Evolutionary conservation across 2,797 vertebrate genomes (phyloP).

Genomic region (Liasis olivaceus): DNA sequence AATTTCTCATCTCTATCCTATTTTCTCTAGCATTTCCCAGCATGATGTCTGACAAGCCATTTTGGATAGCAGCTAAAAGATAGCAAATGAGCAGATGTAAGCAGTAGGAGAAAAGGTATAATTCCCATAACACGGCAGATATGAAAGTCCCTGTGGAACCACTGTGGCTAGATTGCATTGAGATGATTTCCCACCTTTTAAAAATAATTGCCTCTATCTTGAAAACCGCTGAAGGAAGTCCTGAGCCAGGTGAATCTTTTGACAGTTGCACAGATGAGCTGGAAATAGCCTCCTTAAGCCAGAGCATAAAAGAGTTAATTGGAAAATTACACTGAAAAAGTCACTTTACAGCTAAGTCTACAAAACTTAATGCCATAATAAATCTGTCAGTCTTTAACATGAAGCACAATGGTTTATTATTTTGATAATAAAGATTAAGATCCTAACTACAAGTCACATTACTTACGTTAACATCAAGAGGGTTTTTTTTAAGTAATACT

Average conservation of each 20-base stretch:
- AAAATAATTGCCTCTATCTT: slow-evolving; percentile 25
- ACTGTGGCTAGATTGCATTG: neutral
- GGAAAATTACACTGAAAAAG: neutral
- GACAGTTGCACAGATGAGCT: neutral
- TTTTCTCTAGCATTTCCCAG: slow-evolving; percentile 25
- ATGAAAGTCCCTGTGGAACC: neutral
- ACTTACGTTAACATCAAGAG: neutral
- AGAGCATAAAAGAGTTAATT: neutral
- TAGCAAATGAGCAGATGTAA: slow-evolving; percentile 2
- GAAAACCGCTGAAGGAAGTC: slow-evolving; percentile 11
- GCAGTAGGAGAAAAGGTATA: neutral
- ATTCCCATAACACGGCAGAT: slow-evolving; percentile 5
- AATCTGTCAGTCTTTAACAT: neutral
- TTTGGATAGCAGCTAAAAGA: slow-evolving; percentile 10
- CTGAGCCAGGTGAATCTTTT: slow-evolving; percentile 2
- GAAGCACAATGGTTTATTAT: neutral
- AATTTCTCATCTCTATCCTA: slow-evolving; percentile 15
- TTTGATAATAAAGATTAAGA: neutral
- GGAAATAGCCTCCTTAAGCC: slow-evolving; percentile 8
- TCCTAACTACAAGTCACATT: neutral
- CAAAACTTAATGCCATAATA: neutral
- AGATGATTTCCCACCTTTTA: slow-evolving; percentile 11
- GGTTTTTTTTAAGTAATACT: neutral
- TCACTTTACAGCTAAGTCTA: neutral
- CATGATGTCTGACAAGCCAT: slow-evolving; percentile 18